Base-by-base conservation (phyloP, 2,888 invertebrate species). In the Cepaea hortensis region DNA sequence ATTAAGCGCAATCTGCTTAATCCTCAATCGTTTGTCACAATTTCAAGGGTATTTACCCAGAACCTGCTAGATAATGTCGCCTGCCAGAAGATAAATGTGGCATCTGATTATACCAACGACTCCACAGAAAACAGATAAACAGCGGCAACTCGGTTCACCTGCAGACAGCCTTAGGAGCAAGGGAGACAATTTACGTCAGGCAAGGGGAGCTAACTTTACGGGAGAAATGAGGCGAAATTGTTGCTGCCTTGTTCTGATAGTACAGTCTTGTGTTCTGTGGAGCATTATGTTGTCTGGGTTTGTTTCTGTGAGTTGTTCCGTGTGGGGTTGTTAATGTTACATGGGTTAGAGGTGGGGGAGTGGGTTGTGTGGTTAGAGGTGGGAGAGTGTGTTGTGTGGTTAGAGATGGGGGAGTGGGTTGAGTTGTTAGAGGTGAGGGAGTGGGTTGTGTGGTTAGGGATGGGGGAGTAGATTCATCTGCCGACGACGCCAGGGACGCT, bases 21-120 rank as follows among this genome's bases (percentile, higher is more conserved):
- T 77, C 85, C 85, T 72, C 81, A 81, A 85, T 85, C 85, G 85
- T 85, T 85, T 85, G 85, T 85, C 85, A 85, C 85, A 80, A 81
- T 85, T 85, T 85, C 72, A 85, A 85, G 85, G 73, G 85, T 79
- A 85, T 85, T 85, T 80, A 85, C 55, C 77, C 35, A 70, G 18
- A 50, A 68, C 61, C 50, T n/a, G 80, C 61, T 35, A 85, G 85
- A 85, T 85, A 85, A 85, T 85, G 85, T 85, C 81, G 35, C 81
- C 48, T 85, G 85, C 85, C 85, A 85, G 6, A 61, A 85, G 85
- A 85, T 85, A 85, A 85, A 81, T 85, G 85, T 85, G 85, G 68
- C 85, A 81, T 77, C 73, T 81, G 80, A 85, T 85, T 81, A 85
- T 85, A 18, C 62, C 50, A 61, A 65, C 61, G 55, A 23, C 73